Evolutionary conservation across 2,113 vertebrate genomes (phyloP), one percentile per base, ranked within the genome.

Genomic region (Thymallus thymallus): DNA sequence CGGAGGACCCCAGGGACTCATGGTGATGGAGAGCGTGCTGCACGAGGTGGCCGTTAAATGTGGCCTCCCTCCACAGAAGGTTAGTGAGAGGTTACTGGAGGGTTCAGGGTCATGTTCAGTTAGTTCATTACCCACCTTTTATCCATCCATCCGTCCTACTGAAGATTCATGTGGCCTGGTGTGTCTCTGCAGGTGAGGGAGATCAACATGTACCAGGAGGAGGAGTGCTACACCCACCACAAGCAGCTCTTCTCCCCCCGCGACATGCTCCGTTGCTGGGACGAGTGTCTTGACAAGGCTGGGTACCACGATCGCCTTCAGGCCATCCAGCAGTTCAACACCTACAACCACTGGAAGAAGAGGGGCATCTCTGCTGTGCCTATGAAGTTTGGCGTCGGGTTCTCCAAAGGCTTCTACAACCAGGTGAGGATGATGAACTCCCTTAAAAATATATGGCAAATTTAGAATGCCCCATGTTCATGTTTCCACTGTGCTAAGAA

Each of bases 321-420:
- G 29, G 76, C 56, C 6, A 82, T 81, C 12, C 84, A 90, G 66
- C 83, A 87, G 64, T 94, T 93, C 76, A 94, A 94, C 29, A 77
- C 68, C 68, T 75, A 88, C 77, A 94, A 86, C 62, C 89, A 86
- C 16, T 93, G 92, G 93, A 93, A 87, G 82, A 95, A 95, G 83
- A 90, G 87, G 61, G 93, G 92, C 35, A 88, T 94, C 26, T 88
- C 88, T 4, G 72, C 90, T 4, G 71, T 94, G 74, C 93, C 93
- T 60, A 87, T 93, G 68, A 91, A 91, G 73, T 94, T 92, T 69
- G 88, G 91, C 4, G 87, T 94, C 0, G 91, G 91, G 51, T 92
- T 93, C 82, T 86, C 77, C 64, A 72, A 68, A 18, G 85, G 87
- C 45, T 85, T 74, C 30, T 93, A 80, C 62, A 92, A 94, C 74